These are phyloP conservation scores for Zaprionus taronus DNA, from an alignment of 1,140 invertebrate species.

Conservation along the genomic window DNA sequence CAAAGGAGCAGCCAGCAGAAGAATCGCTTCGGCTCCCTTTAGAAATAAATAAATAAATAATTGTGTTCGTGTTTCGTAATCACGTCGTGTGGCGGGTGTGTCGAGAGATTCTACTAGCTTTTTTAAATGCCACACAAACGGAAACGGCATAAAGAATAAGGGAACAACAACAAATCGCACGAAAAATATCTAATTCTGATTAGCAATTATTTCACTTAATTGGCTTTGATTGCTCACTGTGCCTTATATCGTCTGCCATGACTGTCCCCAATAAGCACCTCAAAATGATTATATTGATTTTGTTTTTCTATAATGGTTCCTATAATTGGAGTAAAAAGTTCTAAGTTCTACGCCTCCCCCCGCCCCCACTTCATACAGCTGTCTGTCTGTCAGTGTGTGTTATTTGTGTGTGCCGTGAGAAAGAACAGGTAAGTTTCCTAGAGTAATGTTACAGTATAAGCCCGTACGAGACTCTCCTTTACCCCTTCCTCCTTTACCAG, in stretches of 20 bases:
- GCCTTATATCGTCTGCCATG: conserved; percentile 68
- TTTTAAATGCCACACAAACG: conserved; percentile 76
- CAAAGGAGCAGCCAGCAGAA: background rate
- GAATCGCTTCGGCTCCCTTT: background rate
- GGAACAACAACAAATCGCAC: background rate
- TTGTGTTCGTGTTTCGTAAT: conserved; percentile 11
- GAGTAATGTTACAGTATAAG: conserved; percentile 5
- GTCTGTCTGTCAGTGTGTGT: conserved; percentile 21
- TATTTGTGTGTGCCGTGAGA: conserved; percentile 14
- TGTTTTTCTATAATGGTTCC: conserved; percentile 84
- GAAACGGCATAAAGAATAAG: conserved; percentile 74
- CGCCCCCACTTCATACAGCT: conserved; percentile 34
- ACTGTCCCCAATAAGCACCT: conserved; percentile 80
- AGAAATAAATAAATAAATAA: conserved; percentile 6
- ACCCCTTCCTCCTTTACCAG: background rate
- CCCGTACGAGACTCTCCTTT: background rate
- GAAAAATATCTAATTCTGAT: conserved; percentile 8
- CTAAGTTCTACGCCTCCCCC: conserved; percentile 45
- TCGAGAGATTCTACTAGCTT: conserved; percentile 12
- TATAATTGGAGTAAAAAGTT: conserved; percentile 84
- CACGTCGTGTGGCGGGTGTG: conserved; percentile 3
- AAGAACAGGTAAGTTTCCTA: conserved; percentile 51
- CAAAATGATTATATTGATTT: conserved; percentile 84
- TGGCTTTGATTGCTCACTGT: conserved; percentile 21
- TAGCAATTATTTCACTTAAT: conserved; percentile 1